Conservation (phyloP, 2,113 vertebrate species). For the Chlamydotis undulata region DNA sequence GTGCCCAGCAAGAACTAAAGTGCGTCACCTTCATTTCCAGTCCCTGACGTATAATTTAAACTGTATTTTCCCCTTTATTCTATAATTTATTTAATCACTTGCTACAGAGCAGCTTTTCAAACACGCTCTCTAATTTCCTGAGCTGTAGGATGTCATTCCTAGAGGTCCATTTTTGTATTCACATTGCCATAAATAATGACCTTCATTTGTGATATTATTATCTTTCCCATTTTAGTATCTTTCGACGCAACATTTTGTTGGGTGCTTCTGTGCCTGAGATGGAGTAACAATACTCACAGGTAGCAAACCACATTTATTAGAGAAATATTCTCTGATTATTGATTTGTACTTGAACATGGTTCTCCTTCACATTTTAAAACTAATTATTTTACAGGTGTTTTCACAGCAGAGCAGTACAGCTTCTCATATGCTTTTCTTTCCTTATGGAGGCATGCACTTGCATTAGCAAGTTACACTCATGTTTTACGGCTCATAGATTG, state of each 20-base stretch:
- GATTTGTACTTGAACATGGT: fast-evolving
- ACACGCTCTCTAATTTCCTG: background rate
- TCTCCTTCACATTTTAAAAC: background rate
- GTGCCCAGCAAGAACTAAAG: background rate
- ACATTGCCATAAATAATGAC: background rate
- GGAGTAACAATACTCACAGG: background rate
- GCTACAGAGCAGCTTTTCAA: background rate
- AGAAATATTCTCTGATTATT: background rate
- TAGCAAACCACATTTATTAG: background rate
- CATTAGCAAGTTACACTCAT: conserved; percentile 25
- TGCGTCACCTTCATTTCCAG: background rate
- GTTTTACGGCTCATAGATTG: conserved; percentile 53
- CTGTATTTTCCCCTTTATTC: background rate
- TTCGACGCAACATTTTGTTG: background rate
- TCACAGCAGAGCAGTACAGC: background rate
- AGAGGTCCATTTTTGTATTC: background rate
- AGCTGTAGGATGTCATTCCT: background rate
- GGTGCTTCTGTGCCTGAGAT: background rate
- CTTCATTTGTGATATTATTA: background rate
- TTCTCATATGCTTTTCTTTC: conserved; percentile 15
- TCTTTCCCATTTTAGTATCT: background rate
- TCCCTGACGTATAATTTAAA: background rate
- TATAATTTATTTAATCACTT: background rate
- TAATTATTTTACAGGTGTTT: conserved; percentile 21
- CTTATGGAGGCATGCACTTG: background rate